Conservation (phyloP, 1,140 invertebrate species). For the Bombus soroeensis region DNA sequence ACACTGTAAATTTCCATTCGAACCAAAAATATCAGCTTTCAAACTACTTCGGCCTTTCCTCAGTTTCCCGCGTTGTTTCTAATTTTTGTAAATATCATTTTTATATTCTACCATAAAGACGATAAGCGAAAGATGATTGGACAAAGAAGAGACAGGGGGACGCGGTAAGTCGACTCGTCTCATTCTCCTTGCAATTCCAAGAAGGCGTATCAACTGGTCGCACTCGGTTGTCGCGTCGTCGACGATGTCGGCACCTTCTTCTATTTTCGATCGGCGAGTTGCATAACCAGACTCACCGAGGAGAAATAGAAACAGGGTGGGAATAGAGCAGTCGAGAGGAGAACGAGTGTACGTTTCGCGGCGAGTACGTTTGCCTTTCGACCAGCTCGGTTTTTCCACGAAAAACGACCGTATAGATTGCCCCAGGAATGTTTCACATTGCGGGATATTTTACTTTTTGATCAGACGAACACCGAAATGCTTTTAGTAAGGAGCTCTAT, state of each 20-base stretch:
- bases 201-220: conserved; percentile 58
- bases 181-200: conserved; percentile 60
- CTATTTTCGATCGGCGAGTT: conserved; percentile 69
- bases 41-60: too few species aligned
- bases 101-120: neutral
- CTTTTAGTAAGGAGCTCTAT: neutral
- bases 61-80: too few species aligned
- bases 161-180: conserved; percentile 39
- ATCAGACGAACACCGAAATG: neutral
- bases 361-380: conserved; percentile 24
- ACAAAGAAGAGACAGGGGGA: conserved; percentile 28
- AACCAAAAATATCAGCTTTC: too few species aligned
- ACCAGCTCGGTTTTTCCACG: conserved; percentile 3
- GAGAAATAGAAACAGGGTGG: conserved; percentile 50
- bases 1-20: too few species aligned
- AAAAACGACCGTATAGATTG: neutral
- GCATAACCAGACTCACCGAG: conserved; percentile 59
- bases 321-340: conserved; percentile 34
- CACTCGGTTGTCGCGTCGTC: conserved; percentile 55
- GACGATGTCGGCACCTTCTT: conserved; percentile 64
- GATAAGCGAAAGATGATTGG: neutral
- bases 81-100: neutral
- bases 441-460: neutral
- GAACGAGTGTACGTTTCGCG: conserved; percentile 1
- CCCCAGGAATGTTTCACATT: neutral